Evolutionary conservation across 2,113 vertebrate genomes (phyloP).

Genomic region (Ochotona princeps): DNA sequence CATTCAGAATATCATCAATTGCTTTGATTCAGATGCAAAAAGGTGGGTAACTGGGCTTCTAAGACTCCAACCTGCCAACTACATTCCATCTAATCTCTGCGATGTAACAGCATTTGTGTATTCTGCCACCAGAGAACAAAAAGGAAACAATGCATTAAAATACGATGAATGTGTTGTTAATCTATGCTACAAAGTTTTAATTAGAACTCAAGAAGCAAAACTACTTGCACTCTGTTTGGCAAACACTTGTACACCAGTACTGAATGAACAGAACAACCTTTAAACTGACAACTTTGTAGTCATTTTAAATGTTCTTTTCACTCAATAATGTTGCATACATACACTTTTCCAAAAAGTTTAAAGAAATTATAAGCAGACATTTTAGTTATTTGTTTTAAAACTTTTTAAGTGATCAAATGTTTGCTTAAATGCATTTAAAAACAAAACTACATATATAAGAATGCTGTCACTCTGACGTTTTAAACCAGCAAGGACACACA

Average conservation of each 20-base stretch:
- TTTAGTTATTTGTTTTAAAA: not conserved
- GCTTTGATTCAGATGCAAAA: not conserved
- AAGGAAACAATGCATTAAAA: not conserved
- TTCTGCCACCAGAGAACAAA: not conserved
- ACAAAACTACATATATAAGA: not conserved
- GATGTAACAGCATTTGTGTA: not conserved
- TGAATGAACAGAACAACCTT: not conserved
- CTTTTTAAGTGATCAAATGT: slow-evolving; percentile 3
- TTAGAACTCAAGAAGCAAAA: not conserved
- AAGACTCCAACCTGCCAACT: not conserved
- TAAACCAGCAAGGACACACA: not conserved
- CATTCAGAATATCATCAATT: not conserved
- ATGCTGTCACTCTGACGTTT: not conserved
- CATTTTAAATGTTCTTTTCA: not conserved
- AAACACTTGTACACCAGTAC: not conserved
- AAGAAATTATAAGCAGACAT: not conserved
- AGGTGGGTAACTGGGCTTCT: not conserved
- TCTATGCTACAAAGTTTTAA: not conserved
- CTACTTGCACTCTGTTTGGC: not conserved
- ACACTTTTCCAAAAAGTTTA: not conserved
- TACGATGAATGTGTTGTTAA: not conserved
- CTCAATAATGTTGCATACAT: not conserved
- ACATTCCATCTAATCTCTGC: not conserved
- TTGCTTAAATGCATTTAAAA: slow-evolving; percentile 41
- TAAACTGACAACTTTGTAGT: not conserved